Evolutionary conservation across 2,113 vertebrate species (phyloP).

Genomic region (Mola mola): DNA sequence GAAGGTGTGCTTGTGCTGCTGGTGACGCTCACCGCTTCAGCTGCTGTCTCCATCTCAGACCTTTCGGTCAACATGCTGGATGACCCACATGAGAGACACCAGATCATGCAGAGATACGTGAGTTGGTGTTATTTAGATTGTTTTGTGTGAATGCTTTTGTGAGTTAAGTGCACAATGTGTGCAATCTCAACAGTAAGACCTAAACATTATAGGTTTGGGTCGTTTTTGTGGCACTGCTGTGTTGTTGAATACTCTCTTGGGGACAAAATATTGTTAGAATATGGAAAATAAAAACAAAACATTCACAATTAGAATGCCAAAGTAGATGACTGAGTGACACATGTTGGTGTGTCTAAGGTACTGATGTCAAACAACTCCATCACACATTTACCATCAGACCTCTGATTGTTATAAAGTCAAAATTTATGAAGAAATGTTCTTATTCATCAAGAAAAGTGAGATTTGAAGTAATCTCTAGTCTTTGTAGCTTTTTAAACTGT

Average conservation of each 20-base stretch:
- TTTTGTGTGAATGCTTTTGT: not conserved
- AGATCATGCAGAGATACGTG: constrained; percentile 94
- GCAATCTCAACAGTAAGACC: no score
- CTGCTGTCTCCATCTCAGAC: constrained; percentile 92
- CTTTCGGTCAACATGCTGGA: constrained; percentile 89
- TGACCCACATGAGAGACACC: constrained; percentile 88
- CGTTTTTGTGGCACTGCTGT: no score
- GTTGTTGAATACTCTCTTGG: no score
- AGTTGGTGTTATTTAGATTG: constrained; percentile 56
- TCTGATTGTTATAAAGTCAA: constrained; percentile 13
- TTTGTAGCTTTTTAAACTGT: not conserved
- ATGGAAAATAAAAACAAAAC: no score
- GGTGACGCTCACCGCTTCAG: constrained; percentile 95
- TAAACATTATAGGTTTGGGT: no score
- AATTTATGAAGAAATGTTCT: not conserved
- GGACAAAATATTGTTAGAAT: not conserved
- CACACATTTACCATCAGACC: constrained; percentile 7
- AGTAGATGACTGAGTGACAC: not conserved
- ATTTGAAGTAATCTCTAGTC: not conserved
- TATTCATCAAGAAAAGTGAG: constrained; percentile 11
- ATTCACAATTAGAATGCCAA: no score
- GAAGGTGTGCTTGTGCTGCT: constrained; percentile 90
- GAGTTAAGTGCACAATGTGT: no score
- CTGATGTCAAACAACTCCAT: constrained; percentile 10
- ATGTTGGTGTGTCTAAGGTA: not conserved